A percentile compares a stretch with the other conserved stretches of the same genome.
Conservation (phyloP, 2,888 invertebrate species). For the Tuberolachnus salignus region DNA sequence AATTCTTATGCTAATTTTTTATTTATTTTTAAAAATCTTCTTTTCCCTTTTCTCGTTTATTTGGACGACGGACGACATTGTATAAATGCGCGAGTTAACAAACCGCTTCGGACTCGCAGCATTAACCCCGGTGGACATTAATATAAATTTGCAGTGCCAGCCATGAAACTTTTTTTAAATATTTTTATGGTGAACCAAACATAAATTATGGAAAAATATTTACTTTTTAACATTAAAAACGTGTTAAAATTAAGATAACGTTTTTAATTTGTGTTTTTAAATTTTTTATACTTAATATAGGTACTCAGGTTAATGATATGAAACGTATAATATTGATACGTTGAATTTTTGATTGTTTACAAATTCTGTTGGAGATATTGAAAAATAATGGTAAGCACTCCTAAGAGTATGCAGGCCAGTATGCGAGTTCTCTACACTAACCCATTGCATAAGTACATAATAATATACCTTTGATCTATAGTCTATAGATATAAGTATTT, state of each 20-base stretch:
- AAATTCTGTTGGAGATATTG: no score
- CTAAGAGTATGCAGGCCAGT: no score
- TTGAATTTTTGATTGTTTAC: no score
- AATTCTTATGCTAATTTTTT: slow-evolving; percentile 40
- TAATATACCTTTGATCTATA: no score
- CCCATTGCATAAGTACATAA: no score
- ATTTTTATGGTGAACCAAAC: slow-evolving; percentile 26
- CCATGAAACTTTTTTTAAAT: slow-evolving; percentile 18
- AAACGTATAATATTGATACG: no score
- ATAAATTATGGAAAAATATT: slow-evolving; percentile 31
- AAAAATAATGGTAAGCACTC: no score
- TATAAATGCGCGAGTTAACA: slow-evolving; percentile 46
- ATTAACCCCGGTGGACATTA: slow-evolving; percentile 45
- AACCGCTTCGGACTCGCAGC: slow-evolving; percentile 50
- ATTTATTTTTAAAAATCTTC: slow-evolving; percentile 8
- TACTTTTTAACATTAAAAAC: slow-evolving; percentile 17
- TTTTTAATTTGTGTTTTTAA: no score
- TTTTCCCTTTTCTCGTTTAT: neutral
- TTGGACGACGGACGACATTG: slow-evolving; percentile 19
- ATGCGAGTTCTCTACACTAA: no score
- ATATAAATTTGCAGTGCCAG: slow-evolving; percentile 38
- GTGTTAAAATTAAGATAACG: neutral
- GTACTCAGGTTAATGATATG: no score
- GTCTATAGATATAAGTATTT: no score
- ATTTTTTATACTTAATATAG: neutral